A percentile compares a stretch with the other conserved stretches of the same genome.
Conservation (phyloP, 2,797 vertebrate genomes). For the Gymnoscopelus microlampas region DNA sequence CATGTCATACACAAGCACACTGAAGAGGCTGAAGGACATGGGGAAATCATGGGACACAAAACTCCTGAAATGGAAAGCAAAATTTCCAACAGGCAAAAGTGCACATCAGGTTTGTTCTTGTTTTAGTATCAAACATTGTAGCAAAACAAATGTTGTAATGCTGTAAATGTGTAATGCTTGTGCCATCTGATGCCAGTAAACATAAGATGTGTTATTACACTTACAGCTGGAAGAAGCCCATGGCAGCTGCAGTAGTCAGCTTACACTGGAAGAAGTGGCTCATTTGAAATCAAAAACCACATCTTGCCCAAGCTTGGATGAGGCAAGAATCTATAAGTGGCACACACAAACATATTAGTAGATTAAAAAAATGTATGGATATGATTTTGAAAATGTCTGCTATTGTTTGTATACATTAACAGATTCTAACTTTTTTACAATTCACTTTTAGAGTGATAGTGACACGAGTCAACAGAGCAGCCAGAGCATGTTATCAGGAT, state of each 20-base stretch:
- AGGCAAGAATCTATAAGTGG: neutral
- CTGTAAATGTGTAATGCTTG: no score
- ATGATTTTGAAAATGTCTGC: neutral
- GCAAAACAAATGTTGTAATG: no score
- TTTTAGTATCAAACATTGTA: neutral
- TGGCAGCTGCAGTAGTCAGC: neutral
- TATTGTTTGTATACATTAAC: neutral
- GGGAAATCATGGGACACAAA: neutral
- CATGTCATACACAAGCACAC: neutral
- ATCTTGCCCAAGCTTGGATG: neutral
- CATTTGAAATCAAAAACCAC: neutral
- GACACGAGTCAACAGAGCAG: neutral
- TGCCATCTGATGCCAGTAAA: neutral
- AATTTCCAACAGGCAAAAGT: neutral
- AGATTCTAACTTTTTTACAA: neutral
- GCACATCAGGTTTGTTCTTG: neutral
- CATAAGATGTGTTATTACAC: neutral
- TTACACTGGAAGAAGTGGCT: neutral
- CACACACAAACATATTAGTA: neutral
- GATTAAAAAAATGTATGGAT: neutral
- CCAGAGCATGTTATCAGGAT: neutral
- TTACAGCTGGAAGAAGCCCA: neutral
- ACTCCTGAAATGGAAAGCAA: neutral
- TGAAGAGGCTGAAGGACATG: neutral
- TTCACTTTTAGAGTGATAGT: neutral